Conservation (phyloP, 1,140 invertebrate species). For the Caenorhabditis inopinata region DNA sequence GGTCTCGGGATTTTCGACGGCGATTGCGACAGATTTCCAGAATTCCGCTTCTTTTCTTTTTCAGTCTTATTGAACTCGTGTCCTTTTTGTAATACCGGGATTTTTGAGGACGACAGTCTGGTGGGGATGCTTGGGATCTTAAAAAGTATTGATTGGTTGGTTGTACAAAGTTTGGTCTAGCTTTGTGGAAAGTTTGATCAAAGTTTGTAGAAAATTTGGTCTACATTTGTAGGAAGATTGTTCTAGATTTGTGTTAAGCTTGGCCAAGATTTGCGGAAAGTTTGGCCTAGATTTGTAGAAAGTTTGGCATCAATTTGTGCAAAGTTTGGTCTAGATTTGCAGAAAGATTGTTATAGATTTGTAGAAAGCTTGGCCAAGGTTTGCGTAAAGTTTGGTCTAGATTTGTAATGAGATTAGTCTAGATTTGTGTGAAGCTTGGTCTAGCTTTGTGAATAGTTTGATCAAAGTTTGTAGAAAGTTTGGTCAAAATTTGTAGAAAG, state of each 20-base stretch:
- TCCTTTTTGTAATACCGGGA: not conserved
- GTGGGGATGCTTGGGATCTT: constrained; percentile 15
- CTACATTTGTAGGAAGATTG: not conserved
- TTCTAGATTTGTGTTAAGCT: too few species aligned
- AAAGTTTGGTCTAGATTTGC: too few species aligned
- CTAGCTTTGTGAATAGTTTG: not conserved
- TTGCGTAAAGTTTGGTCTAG: too few species aligned
- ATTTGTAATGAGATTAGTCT: not conserved
- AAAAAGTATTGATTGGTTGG: too few species aligned
- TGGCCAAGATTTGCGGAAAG: not conserved
- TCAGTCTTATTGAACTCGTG: not conserved
- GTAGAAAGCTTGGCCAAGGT: too few species aligned
- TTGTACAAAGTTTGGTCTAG: too few species aligned
- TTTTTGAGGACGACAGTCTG: not conserved
- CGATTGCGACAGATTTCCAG: not conserved
- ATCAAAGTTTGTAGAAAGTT: not conserved
- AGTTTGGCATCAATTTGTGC: not conserved
- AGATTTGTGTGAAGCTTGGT: too few species aligned
- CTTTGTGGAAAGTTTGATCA: not conserved
- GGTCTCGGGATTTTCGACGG: constrained; percentile 17
- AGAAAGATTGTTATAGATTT: too few species aligned
- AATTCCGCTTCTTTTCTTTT: not conserved
- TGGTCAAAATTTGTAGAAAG: too few species aligned
- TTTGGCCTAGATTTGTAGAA: too few species aligned
- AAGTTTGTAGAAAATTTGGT: not conserved